Conservation (phyloP, 30 jellyfish, hydroid and myxozoan genomes). For the Aurelia aurita complex sp. Pacific region DNA sequence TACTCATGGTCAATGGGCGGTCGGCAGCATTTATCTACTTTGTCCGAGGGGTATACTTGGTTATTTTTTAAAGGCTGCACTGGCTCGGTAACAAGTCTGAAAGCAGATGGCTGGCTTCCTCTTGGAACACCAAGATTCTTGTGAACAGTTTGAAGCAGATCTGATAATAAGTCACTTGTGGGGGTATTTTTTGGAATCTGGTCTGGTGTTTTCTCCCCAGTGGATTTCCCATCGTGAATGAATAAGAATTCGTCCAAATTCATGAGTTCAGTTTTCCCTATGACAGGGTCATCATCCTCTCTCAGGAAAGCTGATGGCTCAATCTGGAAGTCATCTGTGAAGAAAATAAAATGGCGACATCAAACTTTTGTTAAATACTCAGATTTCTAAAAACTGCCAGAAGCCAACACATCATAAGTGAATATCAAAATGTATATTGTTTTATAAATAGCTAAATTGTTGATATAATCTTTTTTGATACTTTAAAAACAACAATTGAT, state of each 20-base stretch:
- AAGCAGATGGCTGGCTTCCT: slow-evolving; percentile 49
- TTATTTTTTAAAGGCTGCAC: background rate
- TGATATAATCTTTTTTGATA: too few species aligned
- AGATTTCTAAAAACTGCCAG: too few species aligned
- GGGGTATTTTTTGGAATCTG: background rate
- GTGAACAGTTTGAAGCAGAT: slow-evolving; percentile 45
- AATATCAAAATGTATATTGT: too few species aligned
- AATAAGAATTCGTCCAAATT: slow-evolving; percentile 36
- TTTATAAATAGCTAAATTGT: too few species aligned
- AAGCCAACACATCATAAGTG: too few species aligned
- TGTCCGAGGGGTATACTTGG: background rate
- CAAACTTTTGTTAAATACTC: too few species aligned
- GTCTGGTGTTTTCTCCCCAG: background rate
- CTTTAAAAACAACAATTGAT: too few species aligned
- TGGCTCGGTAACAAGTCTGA: slow-evolving; percentile 5
- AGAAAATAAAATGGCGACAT: too few species aligned
- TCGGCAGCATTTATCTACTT: background rate
- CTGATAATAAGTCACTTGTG: slow-evolving; percentile 53
- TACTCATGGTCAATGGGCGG: slow-evolving; percentile 37
- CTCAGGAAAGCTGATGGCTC: too few species aligned
- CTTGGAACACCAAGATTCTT: slow-evolving; percentile 53
- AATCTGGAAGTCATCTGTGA: too few species aligned
- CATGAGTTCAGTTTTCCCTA: slow-evolving; percentile 34
- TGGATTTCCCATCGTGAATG: slow-evolving; percentile 34
- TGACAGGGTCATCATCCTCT: too few species aligned